Percentiles rank a stretch among this genome's conserved stretches.
phyloP scores from a whole-genome alignment of 2,888 invertebrate genomes.

The Argyresthia goedartella region DNA sequence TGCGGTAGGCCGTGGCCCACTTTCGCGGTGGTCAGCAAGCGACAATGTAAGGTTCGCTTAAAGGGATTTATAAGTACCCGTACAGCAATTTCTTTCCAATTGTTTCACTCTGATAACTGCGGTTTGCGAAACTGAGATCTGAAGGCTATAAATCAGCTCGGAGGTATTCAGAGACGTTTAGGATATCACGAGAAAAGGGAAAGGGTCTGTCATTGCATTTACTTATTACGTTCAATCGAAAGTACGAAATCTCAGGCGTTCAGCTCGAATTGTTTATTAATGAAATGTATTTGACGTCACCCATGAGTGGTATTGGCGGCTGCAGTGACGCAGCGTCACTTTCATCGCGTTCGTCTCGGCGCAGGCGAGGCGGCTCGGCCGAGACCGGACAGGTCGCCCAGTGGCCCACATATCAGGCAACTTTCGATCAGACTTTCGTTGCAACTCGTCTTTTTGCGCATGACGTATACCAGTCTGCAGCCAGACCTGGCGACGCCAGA shows the following conservation, averaged over 20 bases:
- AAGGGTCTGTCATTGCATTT: not conserved
- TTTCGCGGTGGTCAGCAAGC: constrained; percentile 22
- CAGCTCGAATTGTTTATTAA: constrained; percentile 1
- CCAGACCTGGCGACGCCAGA: constrained; percentile 45
- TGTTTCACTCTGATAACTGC: constrained; percentile 5
- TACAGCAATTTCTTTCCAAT: not conserved
- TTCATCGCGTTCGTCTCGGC: not conserved
- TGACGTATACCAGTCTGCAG: constrained; percentile 27
- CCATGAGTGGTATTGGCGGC: not conserved
- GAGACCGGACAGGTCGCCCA: constrained; percentile 45
- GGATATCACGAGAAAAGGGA: not conserved
- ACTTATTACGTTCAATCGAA: no score
- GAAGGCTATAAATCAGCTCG: constrained; percentile 3
- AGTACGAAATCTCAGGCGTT: not conserved
- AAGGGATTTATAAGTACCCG: constrained; percentile 8
- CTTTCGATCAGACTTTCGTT: constrained; percentile 68
- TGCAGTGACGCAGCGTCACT: not conserved
- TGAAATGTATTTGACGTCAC: constrained; percentile 3
- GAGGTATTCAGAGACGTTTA: not conserved
- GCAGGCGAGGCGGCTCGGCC: not conserved
- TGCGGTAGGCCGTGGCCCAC: constrained; percentile 19
- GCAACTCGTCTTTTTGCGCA: constrained; percentile 44
- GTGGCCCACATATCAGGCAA: constrained; percentile 64
- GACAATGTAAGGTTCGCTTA: constrained; percentile 20
- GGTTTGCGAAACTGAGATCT: constrained; percentile 3